phyloP scores from a whole-genome alignment of 1,140 invertebrate genomes.

The Sarcophaga peregrina region DNA sequence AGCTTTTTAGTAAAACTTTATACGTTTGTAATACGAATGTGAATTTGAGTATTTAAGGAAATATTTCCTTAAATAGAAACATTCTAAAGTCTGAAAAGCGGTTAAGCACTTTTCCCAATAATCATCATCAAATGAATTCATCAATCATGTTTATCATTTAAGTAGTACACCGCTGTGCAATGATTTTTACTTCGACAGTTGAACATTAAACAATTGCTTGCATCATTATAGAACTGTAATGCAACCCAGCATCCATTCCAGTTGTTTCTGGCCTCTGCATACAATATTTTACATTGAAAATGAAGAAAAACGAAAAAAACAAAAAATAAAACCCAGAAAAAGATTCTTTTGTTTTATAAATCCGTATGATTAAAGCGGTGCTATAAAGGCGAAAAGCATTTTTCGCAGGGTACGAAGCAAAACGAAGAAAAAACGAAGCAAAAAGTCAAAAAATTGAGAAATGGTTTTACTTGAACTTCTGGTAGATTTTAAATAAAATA shows the following conservation, averaged over 20 bases:
- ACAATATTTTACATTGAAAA: neutral
- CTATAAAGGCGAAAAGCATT: conserved; percentile 32
- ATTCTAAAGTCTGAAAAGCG: too few species aligned
- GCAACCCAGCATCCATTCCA: too few species aligned
- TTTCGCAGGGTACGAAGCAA: neutral
- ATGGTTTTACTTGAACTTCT: conserved; percentile 22
- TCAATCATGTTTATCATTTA: conserved; percentile 26
- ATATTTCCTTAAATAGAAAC: neutral
- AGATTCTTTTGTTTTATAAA: conserved; percentile 24
- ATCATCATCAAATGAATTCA: conserved; percentile 29
- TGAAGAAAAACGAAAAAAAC: neutral
- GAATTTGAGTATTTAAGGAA: too few species aligned
- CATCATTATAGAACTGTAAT: neutral
- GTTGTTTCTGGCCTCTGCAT: neutral
- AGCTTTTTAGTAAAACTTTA: too few species aligned
- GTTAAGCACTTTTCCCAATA: neutral
- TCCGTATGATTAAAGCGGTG: conserved; percentile 37
- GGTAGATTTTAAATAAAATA: conserved; percentile 1
- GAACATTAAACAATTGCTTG: conserved; percentile 1
- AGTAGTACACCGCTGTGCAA: conserved; percentile 25
- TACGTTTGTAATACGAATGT: too few species aligned
- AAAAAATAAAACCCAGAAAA: neutral
- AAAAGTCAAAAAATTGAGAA: neutral
- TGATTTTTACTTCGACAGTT: conserved; percentile 21
- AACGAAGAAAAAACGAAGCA: neutral